Base-by-base conservation (phyloP, 2,888 invertebrate genomes). In the Tholera decimalis region DNA sequence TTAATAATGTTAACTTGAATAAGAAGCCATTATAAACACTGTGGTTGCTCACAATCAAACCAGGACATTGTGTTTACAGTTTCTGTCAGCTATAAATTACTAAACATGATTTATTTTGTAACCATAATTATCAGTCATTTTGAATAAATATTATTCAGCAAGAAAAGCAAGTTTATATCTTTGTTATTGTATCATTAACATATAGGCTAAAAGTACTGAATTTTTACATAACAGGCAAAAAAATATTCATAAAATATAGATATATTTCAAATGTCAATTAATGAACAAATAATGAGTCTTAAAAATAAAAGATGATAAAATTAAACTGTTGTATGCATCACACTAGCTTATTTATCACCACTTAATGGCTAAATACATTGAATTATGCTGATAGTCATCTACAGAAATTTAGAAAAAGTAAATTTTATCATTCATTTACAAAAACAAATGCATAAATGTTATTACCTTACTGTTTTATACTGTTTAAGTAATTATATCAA, bases 271-370 rank as follows among this genome's bases (percentile, higher is more conserved):
- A 33, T 35, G 18, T 20, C 15, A 62, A 61, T 41, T 28, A 49
- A 39, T 62, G 1, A 37, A 44, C 26, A 28, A 49, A 50, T 18
- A 7, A 15, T 13, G 18, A 24, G 15, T 35, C 46, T 35, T 35
- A 39, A 53, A 43, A 28, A 26, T 49, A 33, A 26, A 59, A 33
- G 18, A 46, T 41, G 28, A 65, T 53, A 15, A 39, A 20, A 22
- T 28, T 18, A n/a, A 41, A 56, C 20, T 33, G 22, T 41, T 47
- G 15, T 43, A 11, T 39, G 22, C 15, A 59, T 8, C 18, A 0
- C 24, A 5, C 15, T n/a, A n/a, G n/a, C n/a, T n/a, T n/a, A n/a
- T n/a, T n/a, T n/a, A 24, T 13, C 22, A 43, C 20, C 20, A 41
- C 28, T 63, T 18, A 49, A 24, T 1, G 22, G 22, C 18, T 24